These are phyloP conservation scores for Malthinus seriepunctatus DNA, from an alignment of 2,888 invertebrate species.

Conservation along the genomic window DNA sequence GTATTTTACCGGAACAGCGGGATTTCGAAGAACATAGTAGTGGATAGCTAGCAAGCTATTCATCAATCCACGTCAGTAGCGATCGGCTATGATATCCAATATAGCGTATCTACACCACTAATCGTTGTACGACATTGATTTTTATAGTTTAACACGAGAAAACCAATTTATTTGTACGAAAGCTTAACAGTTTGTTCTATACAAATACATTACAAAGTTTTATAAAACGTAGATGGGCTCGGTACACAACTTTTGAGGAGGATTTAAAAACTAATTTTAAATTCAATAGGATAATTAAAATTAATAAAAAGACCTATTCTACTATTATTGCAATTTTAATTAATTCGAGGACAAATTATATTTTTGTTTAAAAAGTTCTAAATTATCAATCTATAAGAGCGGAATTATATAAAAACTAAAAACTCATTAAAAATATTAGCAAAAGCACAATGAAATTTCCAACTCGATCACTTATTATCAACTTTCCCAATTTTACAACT, in stretches of 20 bases:
- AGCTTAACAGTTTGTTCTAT: conserved; percentile 23
- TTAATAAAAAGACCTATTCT: conserved; percentile 15
- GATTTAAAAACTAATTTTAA: conserved; percentile 35
- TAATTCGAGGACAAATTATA: conserved; percentile 9
- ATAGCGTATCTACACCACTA: conserved; percentile 47
- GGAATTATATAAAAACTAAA: conserved; percentile 7
- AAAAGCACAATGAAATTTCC: too few species aligned
- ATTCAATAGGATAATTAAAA: conserved; percentile 29
- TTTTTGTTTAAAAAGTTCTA: conserved; percentile 11
- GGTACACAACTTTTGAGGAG: conserved; percentile 19
- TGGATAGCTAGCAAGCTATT: conserved; percentile 39
- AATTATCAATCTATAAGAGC: conserved; percentile 1
- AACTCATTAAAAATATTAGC: neutral
- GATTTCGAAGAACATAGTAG: conserved; percentile 30
- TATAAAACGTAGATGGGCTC: conserved; percentile 18
- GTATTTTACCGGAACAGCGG: conserved; percentile 25
- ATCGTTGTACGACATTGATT: conserved; percentile 47
- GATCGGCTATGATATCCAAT: conserved; percentile 48
- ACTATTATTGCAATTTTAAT: conserved; percentile 14
- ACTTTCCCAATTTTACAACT: conserved; percentile 35
- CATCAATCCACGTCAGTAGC: conserved; percentile 47
- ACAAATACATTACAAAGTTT: conserved; percentile 25
- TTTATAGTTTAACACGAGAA: conserved; percentile 36
- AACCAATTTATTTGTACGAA: conserved; percentile 30
- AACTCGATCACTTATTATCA: neutral